phyloP scores from a whole-genome alignment of 2,113 vertebrate species.

The Rhadina sibilatrix region DNA sequence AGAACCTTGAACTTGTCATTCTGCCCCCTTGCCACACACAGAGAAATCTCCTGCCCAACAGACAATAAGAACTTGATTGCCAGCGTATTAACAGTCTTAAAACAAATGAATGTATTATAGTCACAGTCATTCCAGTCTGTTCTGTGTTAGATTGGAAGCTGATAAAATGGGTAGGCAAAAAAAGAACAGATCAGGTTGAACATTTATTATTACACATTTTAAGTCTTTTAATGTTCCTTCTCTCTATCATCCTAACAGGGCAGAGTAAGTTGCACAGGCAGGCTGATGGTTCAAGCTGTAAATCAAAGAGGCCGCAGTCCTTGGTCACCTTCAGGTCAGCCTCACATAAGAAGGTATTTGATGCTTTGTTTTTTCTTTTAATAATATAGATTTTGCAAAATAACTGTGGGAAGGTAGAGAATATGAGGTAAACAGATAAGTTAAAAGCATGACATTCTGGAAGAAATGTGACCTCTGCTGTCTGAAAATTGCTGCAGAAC shows the following conservation, averaged over 20 bases:
- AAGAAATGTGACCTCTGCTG: background rate
- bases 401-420: background rate
- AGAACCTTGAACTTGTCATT: background rate
- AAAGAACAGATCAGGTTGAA: background rate
- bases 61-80: background rate
- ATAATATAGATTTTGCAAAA: background rate
- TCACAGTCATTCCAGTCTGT: background rate
- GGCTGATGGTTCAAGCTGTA: constrained; percentile 98
- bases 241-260: constrained; percentile 73
- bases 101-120: background rate
- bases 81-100: background rate
- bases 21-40: background rate
- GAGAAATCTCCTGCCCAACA: background rate
- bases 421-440: background rate
- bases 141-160: background rate
- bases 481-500: background rate
- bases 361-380: background rate
- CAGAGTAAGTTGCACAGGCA: constrained; percentile 90
- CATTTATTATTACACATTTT: background rate
- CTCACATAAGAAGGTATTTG: constrained; percentile 89
- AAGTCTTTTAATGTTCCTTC: background rate
- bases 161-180: background rate
- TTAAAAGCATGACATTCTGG: background rate
- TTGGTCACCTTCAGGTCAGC: constrained; percentile 82
- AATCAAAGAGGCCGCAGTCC: constrained; percentile 94